Percentiles rank a stretch among this genome's conserved stretches.
Conservation (phyloP, 2,888 invertebrate species). For the Pegoplata infirma region DNA sequence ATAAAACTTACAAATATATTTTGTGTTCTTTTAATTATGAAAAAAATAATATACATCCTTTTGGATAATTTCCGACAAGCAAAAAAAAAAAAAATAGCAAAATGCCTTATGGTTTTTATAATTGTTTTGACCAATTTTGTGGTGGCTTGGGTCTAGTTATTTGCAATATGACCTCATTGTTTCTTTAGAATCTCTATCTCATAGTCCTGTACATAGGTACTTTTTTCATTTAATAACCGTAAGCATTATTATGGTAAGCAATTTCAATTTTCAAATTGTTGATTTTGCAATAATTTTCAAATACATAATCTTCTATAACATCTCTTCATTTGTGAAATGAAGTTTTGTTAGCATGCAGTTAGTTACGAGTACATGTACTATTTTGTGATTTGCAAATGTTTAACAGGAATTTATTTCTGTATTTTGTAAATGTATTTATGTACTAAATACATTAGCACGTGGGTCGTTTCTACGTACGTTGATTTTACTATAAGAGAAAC, state of each 20-base stretch:
- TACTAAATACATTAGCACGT: no score
- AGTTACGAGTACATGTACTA: not conserved
- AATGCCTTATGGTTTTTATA: conserved; percentile 11
- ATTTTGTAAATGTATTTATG: not conserved
- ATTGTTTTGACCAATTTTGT: conserved; percentile 50
- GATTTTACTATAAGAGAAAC: no score
- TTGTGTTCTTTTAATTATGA: conserved; percentile 33
- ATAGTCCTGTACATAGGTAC: conserved; percentile 5
- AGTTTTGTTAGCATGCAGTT: not conserved
- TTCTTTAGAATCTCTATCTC: not conserved
- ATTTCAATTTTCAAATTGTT: conserved; percentile 54
- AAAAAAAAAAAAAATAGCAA: not conserved
- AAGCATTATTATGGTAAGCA: conserved; percentile 41
- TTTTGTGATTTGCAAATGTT: conserved; percentile 28
- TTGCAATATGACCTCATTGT: conserved; percentile 30
- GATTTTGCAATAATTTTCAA: conserved; percentile 55
- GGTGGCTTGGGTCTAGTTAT: conserved; percentile 12
- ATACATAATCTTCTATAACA: conserved; percentile 36
- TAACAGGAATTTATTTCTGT: conserved; percentile 22
- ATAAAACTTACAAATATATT: conserved; percentile 9
- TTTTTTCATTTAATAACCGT: conserved; percentile 22
- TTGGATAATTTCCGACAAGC: not conserved
- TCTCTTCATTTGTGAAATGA: conserved; percentile 16
- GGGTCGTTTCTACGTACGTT: no score
- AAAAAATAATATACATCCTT: conserved; percentile 1